phyloP scores from a whole-genome alignment of 2,113 vertebrate genomes.

The Xiphias gladius region DNA sequence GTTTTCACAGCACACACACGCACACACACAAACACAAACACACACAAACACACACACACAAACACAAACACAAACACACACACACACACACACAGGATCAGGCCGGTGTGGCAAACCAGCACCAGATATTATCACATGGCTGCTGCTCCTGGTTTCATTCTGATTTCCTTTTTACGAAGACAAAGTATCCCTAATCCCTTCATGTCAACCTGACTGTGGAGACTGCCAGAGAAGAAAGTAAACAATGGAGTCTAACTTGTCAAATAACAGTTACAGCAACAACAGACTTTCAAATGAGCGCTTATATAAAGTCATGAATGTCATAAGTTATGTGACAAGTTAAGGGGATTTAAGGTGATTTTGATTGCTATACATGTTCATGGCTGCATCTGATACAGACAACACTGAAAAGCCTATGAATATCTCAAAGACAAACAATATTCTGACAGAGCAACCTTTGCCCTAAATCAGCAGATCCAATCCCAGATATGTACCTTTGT shows the following conservation, averaged over 20 bases:
- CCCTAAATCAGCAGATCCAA: neutral
- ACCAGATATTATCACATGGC: constrained; percentile 75
- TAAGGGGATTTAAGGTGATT: neutral
- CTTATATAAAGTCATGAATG: constrained; percentile 6
- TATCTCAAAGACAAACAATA: neutral
- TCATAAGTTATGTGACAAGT: neutral
- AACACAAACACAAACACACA: no score
- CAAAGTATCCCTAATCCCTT: constrained; percentile 68
- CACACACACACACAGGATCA: constrained; percentile 52
- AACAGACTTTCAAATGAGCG: constrained; percentile 24
- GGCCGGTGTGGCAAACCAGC: constrained; percentile 65
- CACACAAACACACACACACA: no score
- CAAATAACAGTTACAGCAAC: constrained; percentile 40
- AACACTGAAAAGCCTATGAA: neutral
- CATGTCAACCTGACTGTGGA: constrained; percentile 48
- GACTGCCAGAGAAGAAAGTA: constrained; percentile 55
- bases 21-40: neutral
- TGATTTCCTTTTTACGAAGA: constrained; percentile 64
- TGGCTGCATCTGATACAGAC: neutral
- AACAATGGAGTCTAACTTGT: constrained; percentile 47
- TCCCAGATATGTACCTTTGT: neutral
- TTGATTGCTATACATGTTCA: neutral
- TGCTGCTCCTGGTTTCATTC: constrained; percentile 57
- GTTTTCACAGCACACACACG: constrained; percentile 61
- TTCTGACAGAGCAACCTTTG: neutral